phyloP scores from a whole-genome alignment of 64 coral and sea anemone genomes.

The Platygyra sinensis region DNA sequence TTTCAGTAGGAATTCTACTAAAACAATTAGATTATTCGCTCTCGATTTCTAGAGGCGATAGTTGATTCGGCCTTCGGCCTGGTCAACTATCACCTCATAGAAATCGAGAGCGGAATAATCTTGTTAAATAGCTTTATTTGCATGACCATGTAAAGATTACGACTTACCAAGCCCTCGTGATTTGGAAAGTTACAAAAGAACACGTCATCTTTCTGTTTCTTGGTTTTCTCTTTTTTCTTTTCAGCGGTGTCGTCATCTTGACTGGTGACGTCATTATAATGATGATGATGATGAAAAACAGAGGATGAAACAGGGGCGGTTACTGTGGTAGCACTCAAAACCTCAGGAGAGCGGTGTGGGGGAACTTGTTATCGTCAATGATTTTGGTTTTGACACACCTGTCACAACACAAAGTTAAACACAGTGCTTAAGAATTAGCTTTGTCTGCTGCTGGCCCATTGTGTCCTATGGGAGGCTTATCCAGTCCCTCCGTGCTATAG shows the following conservation, averaged over 20 bases:
- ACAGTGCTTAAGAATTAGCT: no score
- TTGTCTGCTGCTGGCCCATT: no score
- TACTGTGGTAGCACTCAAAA: constrained; percentile 19
- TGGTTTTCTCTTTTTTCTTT: constrained; percentile 50
- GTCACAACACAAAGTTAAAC: not conserved
- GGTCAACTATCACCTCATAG: no score
- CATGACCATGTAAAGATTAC: no score
- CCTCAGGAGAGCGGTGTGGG: constrained; percentile 19
- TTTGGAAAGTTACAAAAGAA: constrained; percentile 83
- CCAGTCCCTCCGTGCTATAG: no score
- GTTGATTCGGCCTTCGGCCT: no score
- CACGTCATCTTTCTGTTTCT: constrained; percentile 42
- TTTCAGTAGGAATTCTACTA: no score
- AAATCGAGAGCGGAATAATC: no score
- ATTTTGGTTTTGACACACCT: not conserved
- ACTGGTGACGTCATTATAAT: constrained; percentile 55
- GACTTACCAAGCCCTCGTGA: constrained; percentile 80
- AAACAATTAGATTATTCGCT: no score
- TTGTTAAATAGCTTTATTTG: no score
- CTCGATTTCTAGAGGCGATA: no score
- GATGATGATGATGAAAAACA: constrained; percentile 86
- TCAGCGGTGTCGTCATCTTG: constrained; percentile 31
- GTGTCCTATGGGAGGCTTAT: no score
- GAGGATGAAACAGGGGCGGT: constrained; percentile 31
- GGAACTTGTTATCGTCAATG: not conserved